Percentiles rank a stretch among this genome's conserved stretches.
Evolutionary conservation across 2,797 vertebrate genomes (phyloP).

Genomic region (Lagodon rhomboides): DNA sequence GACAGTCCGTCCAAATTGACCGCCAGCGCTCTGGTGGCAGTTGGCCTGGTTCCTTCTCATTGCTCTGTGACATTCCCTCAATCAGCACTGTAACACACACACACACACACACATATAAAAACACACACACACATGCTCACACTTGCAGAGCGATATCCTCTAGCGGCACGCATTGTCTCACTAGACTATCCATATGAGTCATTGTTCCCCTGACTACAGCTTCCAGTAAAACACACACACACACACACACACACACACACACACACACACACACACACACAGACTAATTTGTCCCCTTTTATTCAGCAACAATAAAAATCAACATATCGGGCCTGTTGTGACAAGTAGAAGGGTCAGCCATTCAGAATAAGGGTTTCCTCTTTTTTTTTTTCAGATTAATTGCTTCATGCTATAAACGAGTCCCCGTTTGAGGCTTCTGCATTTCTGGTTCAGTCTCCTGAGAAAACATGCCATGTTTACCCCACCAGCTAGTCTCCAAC

Average conservation of each 20-base stretch:
- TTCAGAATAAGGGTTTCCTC: constrained; percentile 14
- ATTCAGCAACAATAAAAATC: constrained; percentile 47
- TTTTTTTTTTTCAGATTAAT: background rate
- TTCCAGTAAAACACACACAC: constrained; percentile 46
- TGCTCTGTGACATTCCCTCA: constrained; percentile 78
- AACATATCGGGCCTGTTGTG: constrained; percentile 35
- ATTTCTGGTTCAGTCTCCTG: too few species aligned
- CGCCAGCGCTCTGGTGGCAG: constrained; percentile 81
- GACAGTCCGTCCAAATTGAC: constrained; percentile 80
- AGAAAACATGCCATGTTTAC: background rate
- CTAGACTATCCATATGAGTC: constrained; percentile 68
- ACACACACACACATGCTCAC: constrained; percentile 16
- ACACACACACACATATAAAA: constrained; percentile 34
- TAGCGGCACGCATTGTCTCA: constrained; percentile 68
- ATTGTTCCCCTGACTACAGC: constrained; percentile 53
- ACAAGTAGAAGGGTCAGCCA: constrained; percentile 7
- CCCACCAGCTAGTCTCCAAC: background rate
- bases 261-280: constrained; percentile 14
- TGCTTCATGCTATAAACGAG: background rate
- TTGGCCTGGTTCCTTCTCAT: constrained; percentile 82
- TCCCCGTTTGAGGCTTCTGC: background rate
- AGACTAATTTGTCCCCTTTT: constrained; percentile 41
- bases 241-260: background rate
- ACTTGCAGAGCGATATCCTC: constrained; percentile 52
- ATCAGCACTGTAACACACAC: constrained; percentile 60